A percentile compares a stretch with the other conserved stretches of the same genome.
Evolutionary conservation across 2,113 vertebrate species (phyloP).

Genomic region (Sarotherodon lohbergeri): DNA sequence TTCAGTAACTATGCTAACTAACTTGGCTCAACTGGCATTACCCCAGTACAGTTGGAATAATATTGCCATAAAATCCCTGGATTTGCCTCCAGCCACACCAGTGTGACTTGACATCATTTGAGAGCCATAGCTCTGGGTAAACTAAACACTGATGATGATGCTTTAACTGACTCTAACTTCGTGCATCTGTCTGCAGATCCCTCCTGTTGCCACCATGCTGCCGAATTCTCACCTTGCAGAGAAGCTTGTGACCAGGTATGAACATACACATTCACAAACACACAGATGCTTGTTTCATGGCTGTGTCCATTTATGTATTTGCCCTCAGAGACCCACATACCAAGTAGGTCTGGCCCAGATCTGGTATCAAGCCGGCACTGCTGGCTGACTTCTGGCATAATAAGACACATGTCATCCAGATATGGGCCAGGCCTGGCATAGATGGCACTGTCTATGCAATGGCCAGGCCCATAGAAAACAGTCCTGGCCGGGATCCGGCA

Average conservation of each 20-base stretch:
- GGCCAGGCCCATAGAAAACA: too few relatives aligned
- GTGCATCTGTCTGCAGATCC: constrained; percentile 71
- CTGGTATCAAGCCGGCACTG: too few relatives aligned
- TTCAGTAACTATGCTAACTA: not conserved
- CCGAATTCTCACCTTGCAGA: constrained; percentile 83
- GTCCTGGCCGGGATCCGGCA: too few relatives aligned
- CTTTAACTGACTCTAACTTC: not conserved
- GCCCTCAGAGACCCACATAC: not conserved
- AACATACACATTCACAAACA: not conserved
- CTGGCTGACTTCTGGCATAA: too few relatives aligned
- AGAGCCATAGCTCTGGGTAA: not conserved
- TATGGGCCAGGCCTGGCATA: too few relatives aligned
- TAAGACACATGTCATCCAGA: too few relatives aligned
- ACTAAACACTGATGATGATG: not conserved
- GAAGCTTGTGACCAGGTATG: constrained; percentile 95
- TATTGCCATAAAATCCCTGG: not conserved
- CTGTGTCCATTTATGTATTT: not conserved
- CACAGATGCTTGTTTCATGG: not conserved
- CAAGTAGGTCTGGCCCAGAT: too few relatives aligned
- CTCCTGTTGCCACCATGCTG: constrained; percentile 88
- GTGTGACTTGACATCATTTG: not conserved
- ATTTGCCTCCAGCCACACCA: not conserved
- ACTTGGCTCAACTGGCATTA: not conserved
- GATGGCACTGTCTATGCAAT: too few relatives aligned
- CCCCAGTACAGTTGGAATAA: not conserved